These are phyloP conservation scores for Typhlichthys subterraneus DNA, from an alignment of 2,797 vertebrate genomes.

Conservation along the genomic window DNA sequence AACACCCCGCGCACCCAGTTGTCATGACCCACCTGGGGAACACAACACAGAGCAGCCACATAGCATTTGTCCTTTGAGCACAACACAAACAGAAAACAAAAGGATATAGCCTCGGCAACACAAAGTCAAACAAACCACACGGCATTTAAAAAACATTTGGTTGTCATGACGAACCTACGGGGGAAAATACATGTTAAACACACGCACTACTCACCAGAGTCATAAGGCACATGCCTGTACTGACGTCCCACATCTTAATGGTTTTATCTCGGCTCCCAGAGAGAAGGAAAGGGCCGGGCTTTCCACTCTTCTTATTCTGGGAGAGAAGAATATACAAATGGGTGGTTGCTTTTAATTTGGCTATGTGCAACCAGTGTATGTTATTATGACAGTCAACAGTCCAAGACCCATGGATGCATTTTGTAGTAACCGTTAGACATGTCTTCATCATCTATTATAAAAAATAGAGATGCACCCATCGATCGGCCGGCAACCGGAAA, in stretches of 20 bases:
- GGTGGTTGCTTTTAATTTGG: neutral
- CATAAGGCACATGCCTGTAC: slow-evolving; percentile 99
- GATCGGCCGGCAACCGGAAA: no score
- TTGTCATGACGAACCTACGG: slow-evolving; percentile 24
- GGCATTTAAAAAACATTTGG: neutral
- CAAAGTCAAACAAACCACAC: neutral
- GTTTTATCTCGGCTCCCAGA: slow-evolving; percentile 99
- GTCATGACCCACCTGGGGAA: slow-evolving; percentile 93
- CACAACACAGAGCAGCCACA: slow-evolving; percentile 18
- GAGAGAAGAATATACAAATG: neutral
- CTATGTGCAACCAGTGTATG: neutral
- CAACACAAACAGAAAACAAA: neutral
- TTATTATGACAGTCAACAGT: neutral
- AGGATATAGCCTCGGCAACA: neutral
- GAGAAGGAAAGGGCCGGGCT: slow-evolving; percentile 96
- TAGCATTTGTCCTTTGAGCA: neutral
- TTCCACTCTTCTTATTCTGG: slow-evolving; percentile 97
- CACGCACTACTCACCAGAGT: slow-evolving; percentile 86
- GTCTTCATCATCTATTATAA: no score
- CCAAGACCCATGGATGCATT: no score
- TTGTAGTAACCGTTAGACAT: no score
- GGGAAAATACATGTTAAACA: no score
- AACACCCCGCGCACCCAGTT: slow-evolving; percentile 99
- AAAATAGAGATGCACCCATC: no score
- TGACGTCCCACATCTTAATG: slow-evolving; percentile 99